A percentile compares a stretch with the other conserved stretches of the same genome.
Evolutionary conservation across 2,113 vertebrate genomes (phyloP).

Genomic region (Otis tarda): DNA sequence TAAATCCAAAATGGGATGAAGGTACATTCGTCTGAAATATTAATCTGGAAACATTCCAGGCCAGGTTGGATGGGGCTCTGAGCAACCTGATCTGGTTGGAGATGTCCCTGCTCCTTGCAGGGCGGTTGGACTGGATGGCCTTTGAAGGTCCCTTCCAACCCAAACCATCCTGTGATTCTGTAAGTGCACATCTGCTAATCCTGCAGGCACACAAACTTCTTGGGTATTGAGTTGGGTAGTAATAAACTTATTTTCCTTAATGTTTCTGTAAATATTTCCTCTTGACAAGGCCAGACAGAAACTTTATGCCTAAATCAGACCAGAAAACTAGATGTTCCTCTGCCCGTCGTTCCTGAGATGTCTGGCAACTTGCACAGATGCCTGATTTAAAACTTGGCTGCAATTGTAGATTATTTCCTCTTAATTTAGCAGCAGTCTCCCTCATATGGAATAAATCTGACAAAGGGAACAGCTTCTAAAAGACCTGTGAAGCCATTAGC

Average conservation of each 20-base stretch:
- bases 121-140: no score
- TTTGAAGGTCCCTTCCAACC: no score
- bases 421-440: not conserved
- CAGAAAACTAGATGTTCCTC: not conserved
- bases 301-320: not conserved
- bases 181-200: not conserved
- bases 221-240: rapidly evolving
- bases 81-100: no score
- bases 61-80: no score
- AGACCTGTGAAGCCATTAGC: not conserved
- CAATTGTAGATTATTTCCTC: not conserved
- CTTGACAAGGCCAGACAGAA: not conserved
- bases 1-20: not conserved
- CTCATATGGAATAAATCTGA: not conserved
- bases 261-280: not conserved
- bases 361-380: not conserved
- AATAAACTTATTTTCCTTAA: not conserved
- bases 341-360: not conserved
- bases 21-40: not conserved
- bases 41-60: no score
- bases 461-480: not conserved
- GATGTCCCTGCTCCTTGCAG: no score
- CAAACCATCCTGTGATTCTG: no score
- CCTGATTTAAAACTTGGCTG: not conserved
- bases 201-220: not conserved